Base-by-base conservation (phyloP, 2,113 vertebrate genomes). In the Lontra canadensis region DNA sequence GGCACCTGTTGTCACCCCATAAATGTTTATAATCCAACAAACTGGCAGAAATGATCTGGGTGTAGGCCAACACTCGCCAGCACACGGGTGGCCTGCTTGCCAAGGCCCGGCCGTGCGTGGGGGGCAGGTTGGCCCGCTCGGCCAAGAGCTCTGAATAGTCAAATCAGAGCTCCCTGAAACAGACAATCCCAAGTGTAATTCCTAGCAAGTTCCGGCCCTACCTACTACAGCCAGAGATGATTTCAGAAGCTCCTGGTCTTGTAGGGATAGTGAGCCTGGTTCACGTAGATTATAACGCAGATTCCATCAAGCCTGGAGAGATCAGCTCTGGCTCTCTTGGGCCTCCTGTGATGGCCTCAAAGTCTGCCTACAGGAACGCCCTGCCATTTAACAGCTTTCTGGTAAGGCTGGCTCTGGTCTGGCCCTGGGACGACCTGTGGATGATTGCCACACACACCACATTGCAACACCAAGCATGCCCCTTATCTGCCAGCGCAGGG, bases 401-500 rank as follows among this genome's bases (percentile, higher is more conserved):
- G 3, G 21, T 1, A 34, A 93, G 55, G 71, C 42, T 39, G 78
- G 47, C 36, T 34, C 88, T 1, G 13, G 65, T 21, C 73, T 39
- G 59, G 29, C 65, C 85, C 42, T 4, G 61, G 55, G 69, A 44
- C 81, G 78, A 82, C 79, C 44, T 25, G 31, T 20, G 42, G 57
- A 44, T 0, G 49, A 94, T 49, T 88, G 84, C 74, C 59, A 85
- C 78, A 82, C 0, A 2, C 0, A 2, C 23, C 42, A 52, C 61
- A 23, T 94, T 95, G 87, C 76, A 26, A 97, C 96, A 98, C 76
- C 39, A 52, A 52, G 61, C 0, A 0, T 0, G 14, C 23, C 59
- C 92, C 93, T 97, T 96, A 97, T 96, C 97, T 89, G 87, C 89
- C 44, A 15, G 42, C 31, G 26, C 96, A 95, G 96, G 18, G 36